Conservation (phyloP, 2,888 invertebrate species). For the Spisula solida region DNA sequence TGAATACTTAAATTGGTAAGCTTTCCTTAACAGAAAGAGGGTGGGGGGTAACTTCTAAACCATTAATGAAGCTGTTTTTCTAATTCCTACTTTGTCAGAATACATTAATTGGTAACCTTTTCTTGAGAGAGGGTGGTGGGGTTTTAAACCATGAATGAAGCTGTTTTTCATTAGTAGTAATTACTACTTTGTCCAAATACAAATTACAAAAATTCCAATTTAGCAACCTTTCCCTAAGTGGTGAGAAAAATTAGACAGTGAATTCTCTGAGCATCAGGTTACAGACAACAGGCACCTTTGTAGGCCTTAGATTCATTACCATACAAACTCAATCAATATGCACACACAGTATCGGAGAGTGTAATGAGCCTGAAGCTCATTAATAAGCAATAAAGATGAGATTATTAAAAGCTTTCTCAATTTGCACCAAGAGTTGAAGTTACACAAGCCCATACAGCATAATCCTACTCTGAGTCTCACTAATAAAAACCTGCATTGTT, state of each 20-base stretch:
- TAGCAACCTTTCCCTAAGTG: neutral
- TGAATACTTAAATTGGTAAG: no score
- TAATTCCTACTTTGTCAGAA: no score
- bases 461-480: neutral
- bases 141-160: no score
- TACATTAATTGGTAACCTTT: no score
- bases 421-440: conserved; percentile 13
- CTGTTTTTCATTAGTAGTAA: no score
- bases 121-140: no score
- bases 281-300: neutral
- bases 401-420: conserved; percentile 15
- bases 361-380: neutral
- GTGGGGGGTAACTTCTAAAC: no score
- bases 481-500: conserved; percentile 4
- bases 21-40: no score
- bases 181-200: no score
- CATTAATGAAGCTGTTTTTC: no score
- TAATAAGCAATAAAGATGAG: conserved; percentile 9
- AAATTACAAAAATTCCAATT: no score
- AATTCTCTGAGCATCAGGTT: neutral
- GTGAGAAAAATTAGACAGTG: neutral
- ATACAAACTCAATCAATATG: neutral
- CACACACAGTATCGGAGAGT: neutral
- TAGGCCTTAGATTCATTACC: neutral
- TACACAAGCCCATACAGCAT: neutral